Evolutionary conservation across 2,797 vertebrate genomes (phyloP).

Genomic region (Cyprinodon diabolis): DNA sequence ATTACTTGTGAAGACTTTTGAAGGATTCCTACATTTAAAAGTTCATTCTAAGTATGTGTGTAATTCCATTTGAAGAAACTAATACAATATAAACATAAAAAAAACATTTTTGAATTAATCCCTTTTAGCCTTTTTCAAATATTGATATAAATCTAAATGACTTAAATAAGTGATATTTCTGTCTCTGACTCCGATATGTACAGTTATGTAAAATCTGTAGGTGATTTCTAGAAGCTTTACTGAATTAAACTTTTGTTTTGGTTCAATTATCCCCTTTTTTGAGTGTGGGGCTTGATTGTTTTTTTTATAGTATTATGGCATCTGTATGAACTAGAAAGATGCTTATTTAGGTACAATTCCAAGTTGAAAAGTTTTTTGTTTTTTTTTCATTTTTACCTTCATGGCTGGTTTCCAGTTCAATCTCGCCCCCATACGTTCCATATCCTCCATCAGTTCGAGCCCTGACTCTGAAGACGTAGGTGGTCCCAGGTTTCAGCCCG

Average conservation of each 20-base stretch:
- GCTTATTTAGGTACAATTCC: neutral
- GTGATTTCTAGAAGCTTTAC: neutral
- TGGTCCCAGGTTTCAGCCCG: conserved; percentile 85
- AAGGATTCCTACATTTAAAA: too few species aligned
- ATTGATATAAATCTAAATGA: neutral
- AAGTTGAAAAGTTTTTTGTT: neutral
- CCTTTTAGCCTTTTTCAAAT: too few species aligned
- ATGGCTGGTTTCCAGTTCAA: conserved; percentile 86
- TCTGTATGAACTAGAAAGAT: conserved; percentile 4
- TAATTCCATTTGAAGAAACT: too few species aligned
- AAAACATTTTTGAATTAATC: too few species aligned
- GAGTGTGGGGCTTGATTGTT: conserved; percentile 12
- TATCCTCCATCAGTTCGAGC: conserved; percentile 84
- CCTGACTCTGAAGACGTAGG: conserved; percentile 85
- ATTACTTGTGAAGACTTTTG: too few species aligned
- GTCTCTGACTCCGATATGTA: too few species aligned
- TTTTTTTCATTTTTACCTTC: conserved; percentile 71
- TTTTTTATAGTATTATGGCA: neutral
- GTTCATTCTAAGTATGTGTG: too few species aligned
- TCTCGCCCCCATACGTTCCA: conserved; percentile 85
- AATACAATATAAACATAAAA: too few species aligned
- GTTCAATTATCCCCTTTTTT: conserved; percentile 11
- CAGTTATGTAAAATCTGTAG: too few species aligned
- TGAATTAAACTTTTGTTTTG: conserved; percentile 1
- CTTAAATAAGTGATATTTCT: neutral